Evolutionary conservation across 2,113 vertebrate genomes (phyloP).

Genomic region (Montifringilla adamsi): DNA sequence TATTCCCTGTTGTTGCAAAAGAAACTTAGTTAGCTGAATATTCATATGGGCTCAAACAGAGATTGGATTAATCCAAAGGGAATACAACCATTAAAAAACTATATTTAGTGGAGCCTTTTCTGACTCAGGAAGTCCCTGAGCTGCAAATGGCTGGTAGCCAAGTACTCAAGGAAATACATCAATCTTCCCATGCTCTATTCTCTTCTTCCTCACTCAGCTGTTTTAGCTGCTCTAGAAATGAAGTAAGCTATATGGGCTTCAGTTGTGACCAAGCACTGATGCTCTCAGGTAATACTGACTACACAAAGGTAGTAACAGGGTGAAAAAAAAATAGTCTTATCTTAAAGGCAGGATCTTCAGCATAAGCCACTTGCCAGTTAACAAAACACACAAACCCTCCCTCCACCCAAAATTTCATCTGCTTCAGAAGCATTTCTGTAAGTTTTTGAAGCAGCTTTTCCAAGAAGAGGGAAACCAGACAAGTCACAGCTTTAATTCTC

Average conservation of each 20-base stretch:
- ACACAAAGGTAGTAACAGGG: background rate
- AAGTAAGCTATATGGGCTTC: background rate
- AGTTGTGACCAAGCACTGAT: background rate
- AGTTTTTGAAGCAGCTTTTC: background rate
- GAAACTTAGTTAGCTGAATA: background rate
- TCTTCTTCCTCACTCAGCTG: background rate
- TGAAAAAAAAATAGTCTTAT: background rate
- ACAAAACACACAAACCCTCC: background rate
- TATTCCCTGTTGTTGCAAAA: background rate
- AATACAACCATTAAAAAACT: background rate
- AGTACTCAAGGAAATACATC: background rate
- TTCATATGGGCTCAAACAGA: background rate
- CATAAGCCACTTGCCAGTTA: background rate
- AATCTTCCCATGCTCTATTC: background rate
- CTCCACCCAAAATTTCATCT: background rate
- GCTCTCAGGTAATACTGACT: background rate
- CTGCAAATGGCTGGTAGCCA: background rate
- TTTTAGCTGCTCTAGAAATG: background rate
- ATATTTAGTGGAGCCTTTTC: background rate
- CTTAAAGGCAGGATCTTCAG: background rate
- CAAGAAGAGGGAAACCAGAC: background rate
- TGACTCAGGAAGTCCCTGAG: background rate
- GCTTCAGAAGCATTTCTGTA: background rate
- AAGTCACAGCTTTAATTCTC: background rate
- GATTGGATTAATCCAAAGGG: background rate